Percentiles rank a stretch among this genome's conserved stretches.
Evolutionary conservation across 2,113 vertebrate species (phyloP).

Genomic region (Pteropus alecto): DNA sequence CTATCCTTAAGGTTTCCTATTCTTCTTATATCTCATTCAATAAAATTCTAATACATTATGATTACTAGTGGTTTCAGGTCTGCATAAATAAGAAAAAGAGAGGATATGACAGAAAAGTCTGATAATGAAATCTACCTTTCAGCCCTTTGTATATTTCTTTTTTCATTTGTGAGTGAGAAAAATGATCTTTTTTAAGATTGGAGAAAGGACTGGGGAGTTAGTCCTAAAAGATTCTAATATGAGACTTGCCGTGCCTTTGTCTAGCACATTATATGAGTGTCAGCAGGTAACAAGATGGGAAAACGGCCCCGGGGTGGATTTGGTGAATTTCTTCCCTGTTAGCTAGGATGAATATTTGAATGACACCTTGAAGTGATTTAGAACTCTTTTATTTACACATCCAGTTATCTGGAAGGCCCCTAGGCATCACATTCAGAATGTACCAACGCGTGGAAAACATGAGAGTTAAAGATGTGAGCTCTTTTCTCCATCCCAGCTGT

Average conservation of each 20-base stretch:
- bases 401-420: constrained; percentile 18
- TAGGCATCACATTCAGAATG: neutral
- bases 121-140: neutral
- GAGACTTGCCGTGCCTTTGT: neutral
- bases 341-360: constrained; percentile 60
- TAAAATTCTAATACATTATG: neutral
- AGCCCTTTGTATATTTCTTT: neutral
- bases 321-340: constrained; percentile 41
- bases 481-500: neutral
- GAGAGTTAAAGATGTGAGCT: neutral
- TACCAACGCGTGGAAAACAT: neutral
- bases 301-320: constrained; percentile 6
- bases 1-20: neutral
- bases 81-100: neutral
- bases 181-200: neutral
- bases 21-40: neutral
- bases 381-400: constrained; percentile 60
- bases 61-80: neutral
- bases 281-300: constrained; percentile 15
- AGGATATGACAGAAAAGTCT: neutral
- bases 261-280: neutral
- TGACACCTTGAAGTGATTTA: constrained; percentile 51
- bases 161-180: neutral
- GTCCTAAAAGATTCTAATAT: neutral
- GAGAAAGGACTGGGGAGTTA: neutral